Base-by-base conservation (phyloP, 1,140 invertebrate genomes). In the Nasonia giraulti region DNA sequence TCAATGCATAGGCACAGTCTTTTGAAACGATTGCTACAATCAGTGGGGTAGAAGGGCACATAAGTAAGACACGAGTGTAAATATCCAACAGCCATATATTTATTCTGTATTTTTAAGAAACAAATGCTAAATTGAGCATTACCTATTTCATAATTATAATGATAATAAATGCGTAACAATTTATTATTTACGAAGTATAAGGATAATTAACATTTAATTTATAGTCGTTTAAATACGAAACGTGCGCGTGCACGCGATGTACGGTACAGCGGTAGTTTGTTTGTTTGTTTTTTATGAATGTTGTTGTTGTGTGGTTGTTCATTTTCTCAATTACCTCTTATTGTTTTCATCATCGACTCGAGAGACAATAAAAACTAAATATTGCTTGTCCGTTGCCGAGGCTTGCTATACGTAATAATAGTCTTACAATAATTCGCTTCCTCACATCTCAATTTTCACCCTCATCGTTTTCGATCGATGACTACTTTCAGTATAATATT, bases 81-180 rank as follows among this genome's bases (percentile, higher is more conserved):
- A 92, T 93, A 93, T 93, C 92, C 92, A 93, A 93, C 92, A 93
- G 92, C 92, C 92, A 93, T 93, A 93, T 93, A 93, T 93, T 92
- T 93, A 92, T 92, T 93, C 89, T 91, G 93, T 92, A 92, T 93
- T 93, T 85, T 93, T 92, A 93, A 92, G 91, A 93, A 93, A 93
- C 92, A 93, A 93, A 93, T 93, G 92, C 92, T 93, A 93, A 77
- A 93, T 92, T 93, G 92, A 93, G 92, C 92, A 93, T 93, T 92
- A 93, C 90, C 91, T 93, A 93, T 92, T 92, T 90, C 91, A 92
- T 93, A 93, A 92, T 93, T 90, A 91, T 92, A 92, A 93, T 93
- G 88, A 92, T 93, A 92, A 93, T 93, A 92, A 93, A 93, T 92
- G 92, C 91, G 90, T 93, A 92, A 93, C 92, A 93, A 92, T 93